Percentiles rank a stretch among this genome's conserved stretches.
Evolutionary conservation across 1,140 invertebrate species (phyloP).

Genomic region (Scaptomyza pallida): DNA sequence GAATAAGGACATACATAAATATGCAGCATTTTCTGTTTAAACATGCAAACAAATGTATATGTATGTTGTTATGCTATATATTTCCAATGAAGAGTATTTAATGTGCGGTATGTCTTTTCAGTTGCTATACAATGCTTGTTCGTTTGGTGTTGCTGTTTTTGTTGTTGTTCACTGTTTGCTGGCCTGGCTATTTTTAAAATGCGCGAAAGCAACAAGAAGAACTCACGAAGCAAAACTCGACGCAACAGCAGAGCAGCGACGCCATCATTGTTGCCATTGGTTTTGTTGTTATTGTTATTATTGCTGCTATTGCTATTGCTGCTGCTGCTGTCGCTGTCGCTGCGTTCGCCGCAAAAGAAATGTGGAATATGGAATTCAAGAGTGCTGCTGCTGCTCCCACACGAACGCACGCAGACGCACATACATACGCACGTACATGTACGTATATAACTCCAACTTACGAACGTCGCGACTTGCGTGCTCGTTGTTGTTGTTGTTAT

Average conservation of each 20-base stretch:
- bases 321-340: constrained; percentile 35
- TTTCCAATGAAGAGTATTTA: constrained; percentile 19
- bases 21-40: background rate
- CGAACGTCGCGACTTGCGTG: constrained; percentile 25
- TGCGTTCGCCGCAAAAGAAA: constrained; percentile 63
- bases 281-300: constrained; percentile 12
- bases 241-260: constrained; percentile 55
- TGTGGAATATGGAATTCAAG: constrained; percentile 76
- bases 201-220: constrained; percentile 66
- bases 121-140: constrained; percentile 23
- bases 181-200: constrained; percentile 76
- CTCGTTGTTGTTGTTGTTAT: constrained; percentile 42
- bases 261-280: constrained; percentile 43
- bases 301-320: constrained; percentile 18
- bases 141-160: constrained; percentile 37
- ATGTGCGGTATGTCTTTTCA: constrained; percentile 3
- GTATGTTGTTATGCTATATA: too few species aligned
- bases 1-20: background rate
- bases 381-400: constrained; percentile 52
- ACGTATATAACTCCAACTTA: constrained; percentile 17
- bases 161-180: constrained; percentile 52
- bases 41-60: background rate
- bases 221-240: constrained; percentile 53
- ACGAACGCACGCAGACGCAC: constrained; percentile 18
- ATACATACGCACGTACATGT: constrained; percentile 8